These are phyloP conservation scores for Aleiodes testaceus DNA, from an alignment of 2,888 invertebrate species.

Conservation along the genomic window DNA sequence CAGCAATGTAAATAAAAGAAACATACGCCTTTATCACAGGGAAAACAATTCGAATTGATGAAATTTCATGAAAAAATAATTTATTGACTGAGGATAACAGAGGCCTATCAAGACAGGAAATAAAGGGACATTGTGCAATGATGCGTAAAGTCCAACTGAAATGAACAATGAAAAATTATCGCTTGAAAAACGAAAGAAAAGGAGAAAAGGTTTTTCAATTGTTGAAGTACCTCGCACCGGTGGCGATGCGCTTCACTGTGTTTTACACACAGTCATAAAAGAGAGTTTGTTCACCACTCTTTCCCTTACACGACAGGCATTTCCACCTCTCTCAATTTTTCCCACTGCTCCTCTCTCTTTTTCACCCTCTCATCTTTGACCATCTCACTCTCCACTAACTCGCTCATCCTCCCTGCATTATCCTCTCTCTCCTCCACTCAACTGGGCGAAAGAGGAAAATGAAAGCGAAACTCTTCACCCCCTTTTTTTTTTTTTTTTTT, in stretches of 20 bases:
- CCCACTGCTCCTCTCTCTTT: conserved; percentile 40
- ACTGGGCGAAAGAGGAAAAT: conserved; percentile 66
- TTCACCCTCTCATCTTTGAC: conserved; percentile 35
- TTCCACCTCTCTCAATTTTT: conserved; percentile 43
- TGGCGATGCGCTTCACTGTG: conserved; percentile 51
- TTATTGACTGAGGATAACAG: no score
- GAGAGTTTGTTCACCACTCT: conserved; percentile 60
- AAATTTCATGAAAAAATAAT: no score
- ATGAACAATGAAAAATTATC: conserved; percentile 47
- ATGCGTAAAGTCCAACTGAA: conserved; percentile 27
- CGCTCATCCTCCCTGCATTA: conserved; percentile 44
- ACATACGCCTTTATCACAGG: no score
- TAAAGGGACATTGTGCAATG: background rate
- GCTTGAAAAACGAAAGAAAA: conserved; percentile 32
- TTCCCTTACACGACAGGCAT: conserved; percentile 34
- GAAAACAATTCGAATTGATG: no score
- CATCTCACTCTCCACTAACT: conserved; percentile 33
- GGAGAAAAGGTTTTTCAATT: conserved; percentile 54
- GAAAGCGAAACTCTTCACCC: conserved; percentile 72
- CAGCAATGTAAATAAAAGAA: background rate
- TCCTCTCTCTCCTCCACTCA: conserved; percentile 40
- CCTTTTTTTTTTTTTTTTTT: conserved; percentile 38
- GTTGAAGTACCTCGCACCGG: conserved; percentile 56
- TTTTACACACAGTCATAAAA: conserved; percentile 59
- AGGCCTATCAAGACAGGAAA: no score